A percentile compares a stretch with the other conserved stretches of the same genome.
Conservation (phyloP, 2,797 vertebrate species). For the Botia almorhae region DNA sequence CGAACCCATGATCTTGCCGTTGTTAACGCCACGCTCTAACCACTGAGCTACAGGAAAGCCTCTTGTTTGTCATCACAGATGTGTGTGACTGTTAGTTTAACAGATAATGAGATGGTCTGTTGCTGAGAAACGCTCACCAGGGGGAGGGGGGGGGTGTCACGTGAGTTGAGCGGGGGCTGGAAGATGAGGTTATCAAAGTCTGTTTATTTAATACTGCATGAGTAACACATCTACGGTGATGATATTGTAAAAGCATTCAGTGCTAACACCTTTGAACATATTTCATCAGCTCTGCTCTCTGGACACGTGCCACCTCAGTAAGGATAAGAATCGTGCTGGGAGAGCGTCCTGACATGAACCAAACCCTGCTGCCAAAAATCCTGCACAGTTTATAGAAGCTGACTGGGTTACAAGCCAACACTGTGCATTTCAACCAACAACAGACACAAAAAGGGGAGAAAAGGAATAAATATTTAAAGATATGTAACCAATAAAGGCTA, state of each 20-base stretch:
- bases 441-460: conserved; percentile 56
- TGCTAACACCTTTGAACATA: conserved; percentile 67
- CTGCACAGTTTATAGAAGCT: conserved; percentile 75
- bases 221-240: conserved; percentile 64
- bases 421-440: conserved; percentile 65
- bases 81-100: conserved; percentile 3
- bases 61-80: too few species aligned
- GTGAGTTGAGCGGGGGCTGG: conserved; percentile 23
- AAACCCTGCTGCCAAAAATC: conserved; percentile 72
- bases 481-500: not conserved
- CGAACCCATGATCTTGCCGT: too few species aligned
- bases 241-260: conserved; percentile 68
- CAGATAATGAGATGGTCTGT: conserved; percentile 13
- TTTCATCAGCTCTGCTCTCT: conserved; percentile 73
- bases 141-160: not conserved
- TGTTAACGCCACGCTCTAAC: too few species aligned
- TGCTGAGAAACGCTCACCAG: not conserved
- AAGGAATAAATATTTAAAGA: conserved; percentile 50
- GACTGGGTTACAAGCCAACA: conserved; percentile 72
- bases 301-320: conserved; percentile 72
- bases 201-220: conserved; percentile 56
- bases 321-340: conserved; percentile 70
- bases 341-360: conserved; percentile 80
- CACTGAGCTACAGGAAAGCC: too few species aligned
- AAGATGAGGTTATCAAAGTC: conserved; percentile 57